Evolutionary conservation across 2,113 vertebrate species (phyloP), one percentile per base, ranked within the genome.

Genomic region (Holacanthus passer): DNA sequence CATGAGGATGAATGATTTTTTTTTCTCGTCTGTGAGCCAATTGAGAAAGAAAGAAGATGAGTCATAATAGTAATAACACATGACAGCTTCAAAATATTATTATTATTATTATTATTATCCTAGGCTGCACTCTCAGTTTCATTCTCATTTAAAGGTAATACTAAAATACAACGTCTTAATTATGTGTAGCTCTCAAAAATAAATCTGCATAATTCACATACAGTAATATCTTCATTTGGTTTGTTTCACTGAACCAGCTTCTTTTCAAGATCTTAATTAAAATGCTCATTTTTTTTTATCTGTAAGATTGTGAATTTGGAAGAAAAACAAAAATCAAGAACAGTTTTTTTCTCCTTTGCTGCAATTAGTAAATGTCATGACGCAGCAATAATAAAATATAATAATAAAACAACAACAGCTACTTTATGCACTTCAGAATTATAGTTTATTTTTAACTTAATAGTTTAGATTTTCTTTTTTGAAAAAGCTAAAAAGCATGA

Each of bases 1-100:
- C 73, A 84, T 60, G 76, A 81, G 83, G 63, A 82, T 86, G 85
- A 90, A 91, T 89, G 55, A 69, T 67, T 83, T 84, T 75, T 64
- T 85, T 24, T 43, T 29, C 79, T 24, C 22, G 31, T 50, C 68
- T 77, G 3, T 5, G 69, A 88, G 58, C 53, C 77, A 85, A 75
- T 55, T 69, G 66, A 90, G 63, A 76, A 86, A 79, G 11, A 45
- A 84, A 76, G 56, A 79, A 73, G 79, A 87, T 43, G 62, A 80
- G 50, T 74, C 73, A 83, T 41, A 68, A 68, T 22, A 53, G 43
- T 63, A 20, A 86, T 65, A 76, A 29, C 17, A 71, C 3, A 50
- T 32, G 75, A 7, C 70, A 85, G 24, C 1, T 27, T 55, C 9
- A 55, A 59, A 48, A 52, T 64, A 71, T 56, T 69, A 47, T 69